These are phyloP conservation scores for Hypotaenidia okinawae DNA, from an alignment of 2,797 vertebrate species.

Conservation along the genomic window DNA sequence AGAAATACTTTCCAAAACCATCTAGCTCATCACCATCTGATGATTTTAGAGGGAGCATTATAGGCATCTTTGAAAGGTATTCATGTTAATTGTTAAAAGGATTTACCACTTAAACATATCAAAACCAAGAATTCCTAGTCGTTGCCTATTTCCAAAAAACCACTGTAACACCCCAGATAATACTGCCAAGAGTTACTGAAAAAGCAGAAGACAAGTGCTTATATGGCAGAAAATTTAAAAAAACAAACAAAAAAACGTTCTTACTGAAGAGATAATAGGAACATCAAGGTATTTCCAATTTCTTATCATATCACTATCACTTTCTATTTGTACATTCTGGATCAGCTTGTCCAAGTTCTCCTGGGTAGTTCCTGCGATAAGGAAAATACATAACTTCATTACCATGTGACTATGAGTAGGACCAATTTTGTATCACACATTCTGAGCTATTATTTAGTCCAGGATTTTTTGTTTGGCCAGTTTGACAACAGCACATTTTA, in stretches of 20 bases:
- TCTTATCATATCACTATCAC: conserved; percentile 89
- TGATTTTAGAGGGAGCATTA: not conserved
- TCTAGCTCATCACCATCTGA: not conserved
- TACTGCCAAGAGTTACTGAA: not conserved
- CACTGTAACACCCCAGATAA: not conserved
- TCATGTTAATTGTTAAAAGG: not conserved
- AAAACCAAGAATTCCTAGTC: not conserved
- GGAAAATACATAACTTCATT: conserved; percentile 14
- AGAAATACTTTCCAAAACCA: not conserved
- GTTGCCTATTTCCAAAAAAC: not conserved
- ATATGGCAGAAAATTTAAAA: not conserved
- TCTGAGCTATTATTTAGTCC: not conserved
- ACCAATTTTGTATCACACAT: not conserved
- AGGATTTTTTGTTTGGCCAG: not conserved
- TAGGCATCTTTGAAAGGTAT: not conserved
- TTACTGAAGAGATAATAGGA: conserved; percentile 83
- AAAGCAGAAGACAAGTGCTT: not conserved
- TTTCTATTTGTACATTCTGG: conserved; percentile 93
- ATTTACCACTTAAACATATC: not conserved
- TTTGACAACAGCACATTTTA: not conserved
- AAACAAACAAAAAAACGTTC: conserved; percentile 25
- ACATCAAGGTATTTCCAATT: conserved; percentile 95
- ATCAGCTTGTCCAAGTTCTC: conserved; percentile 96
- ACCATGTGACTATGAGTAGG: not conserved
- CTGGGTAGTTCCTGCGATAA: conserved; percentile 88